Evolutionary conservation across 2,113 vertebrate genomes (phyloP), one percentile per base, ranked within the genome.

Genomic region (Salvator merianae): DNA sequence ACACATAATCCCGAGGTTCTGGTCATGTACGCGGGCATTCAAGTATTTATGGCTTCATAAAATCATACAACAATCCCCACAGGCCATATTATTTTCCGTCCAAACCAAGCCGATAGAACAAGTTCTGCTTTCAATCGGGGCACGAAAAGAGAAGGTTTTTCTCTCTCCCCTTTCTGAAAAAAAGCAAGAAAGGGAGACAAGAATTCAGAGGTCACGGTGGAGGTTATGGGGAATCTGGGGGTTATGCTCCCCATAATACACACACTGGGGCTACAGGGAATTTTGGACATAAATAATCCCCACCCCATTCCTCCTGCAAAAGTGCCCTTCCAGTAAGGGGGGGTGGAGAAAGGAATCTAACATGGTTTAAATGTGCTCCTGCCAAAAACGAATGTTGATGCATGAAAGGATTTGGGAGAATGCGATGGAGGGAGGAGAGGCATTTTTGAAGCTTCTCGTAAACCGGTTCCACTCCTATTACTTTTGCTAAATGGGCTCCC

Each of bases 11-110:
- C 73, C 50, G 5, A 70, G 59, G 47, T 66, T 28, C 59, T 55
- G 34, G 22, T 65, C 13, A 73, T 68, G 78, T 38, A 53, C 55
- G 72, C 40, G 72, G 72, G 72, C 34, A 74, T 38, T 55, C 77
- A 55, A 80, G 9, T 68, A 80, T 55, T 75, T 68, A 75, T 55
- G 71, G 32, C 59, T 74, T 79, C 55, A 80, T 80, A 80, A 85
- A 79, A 79, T 74, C 69, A 66, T 47, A 22, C 40, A 80, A 53
- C 40, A 79, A 65, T 53, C 84, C 78, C 59, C 72, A 40, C 16
- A 53, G 43, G 84, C 32, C 3, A 47, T 43, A 74, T 81, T 55
- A 85, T 55, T 53, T 73, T 20, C 62, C 71, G 40, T 34, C 47
- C 59, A 26, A 75, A 36, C 68, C 38, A 50, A 59, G 30, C 38